Base-by-base conservation (phyloP, 2,888 invertebrate genomes). In the Apantesis nais region DNA sequence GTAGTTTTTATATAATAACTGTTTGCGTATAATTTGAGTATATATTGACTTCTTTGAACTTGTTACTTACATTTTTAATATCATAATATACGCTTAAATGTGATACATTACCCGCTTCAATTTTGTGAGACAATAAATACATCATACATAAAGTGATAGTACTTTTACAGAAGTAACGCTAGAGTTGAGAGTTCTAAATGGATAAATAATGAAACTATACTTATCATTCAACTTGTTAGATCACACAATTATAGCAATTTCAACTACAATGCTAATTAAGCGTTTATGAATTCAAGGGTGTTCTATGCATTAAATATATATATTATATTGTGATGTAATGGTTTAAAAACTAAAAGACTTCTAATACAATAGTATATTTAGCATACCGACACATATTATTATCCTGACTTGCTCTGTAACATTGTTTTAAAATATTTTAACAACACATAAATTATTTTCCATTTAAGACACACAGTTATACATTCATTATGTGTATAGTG, bases 391-490 rank as follows among this genome's bases (percentile, higher is more conserved):
- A 90, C 83, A 93, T 90, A 90, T 93, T 93, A 89, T 92, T 92
- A 85, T 94, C 94, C 90, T 92, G 93, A 93, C 94, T 94, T 90
- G 93, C 90, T 94, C 94, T 94, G 94, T 78, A 93, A 94, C 89
- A 91, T 87, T 58, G 79, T 78, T 85, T 80, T 67, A 80, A 86
- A 86, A 81, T 62, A 78, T 76, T 77, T 74, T 80, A 78, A 77
- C 71, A 77, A 66, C 71, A 73, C 67, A 69, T 63, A 66, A 31
- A 67, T 68, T 68, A 66, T n/a, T 9, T 19, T 39, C 64, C 48
- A 71, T 52, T 52, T n/a, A 70, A 25, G 60, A 71, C 74, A 75
- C 66, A 75, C 65, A 70, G 58, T 69, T 76, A 66, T 64, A 70
- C 77, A 68, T 63, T 76, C 68, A 78, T 48, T 58, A 61, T 70